These are phyloP conservation scores for Pardosa pseudoannulata DNA, from an alignment of 2,888 invertebrate genomes.

Conservation along the genomic window DNA sequence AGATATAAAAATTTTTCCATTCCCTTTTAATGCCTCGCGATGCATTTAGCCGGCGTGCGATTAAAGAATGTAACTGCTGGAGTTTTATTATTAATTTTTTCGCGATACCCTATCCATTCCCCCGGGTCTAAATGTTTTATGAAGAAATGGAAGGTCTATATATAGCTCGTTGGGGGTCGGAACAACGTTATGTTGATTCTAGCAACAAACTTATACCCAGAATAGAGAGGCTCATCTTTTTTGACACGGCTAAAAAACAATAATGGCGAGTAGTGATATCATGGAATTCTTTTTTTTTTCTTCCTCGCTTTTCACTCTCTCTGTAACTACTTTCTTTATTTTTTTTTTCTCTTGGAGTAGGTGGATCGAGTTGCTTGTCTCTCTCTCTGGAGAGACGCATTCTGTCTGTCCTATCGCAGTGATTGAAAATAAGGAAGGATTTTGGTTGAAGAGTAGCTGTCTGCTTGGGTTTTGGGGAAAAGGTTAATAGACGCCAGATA, in stretches of 20 bases:
- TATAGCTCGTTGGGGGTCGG: slow-evolving; percentile 53
- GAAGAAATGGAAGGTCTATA: slow-evolving; percentile 63
- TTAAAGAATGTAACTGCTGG: background rate
- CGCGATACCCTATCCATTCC: slow-evolving; percentile 35
- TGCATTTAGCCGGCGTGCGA: background rate
- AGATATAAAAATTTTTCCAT: slow-evolving; percentile 67
- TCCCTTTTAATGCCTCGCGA: slow-evolving; percentile 44
- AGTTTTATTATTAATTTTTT: background rate
- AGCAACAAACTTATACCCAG: slow-evolving; percentile 61
- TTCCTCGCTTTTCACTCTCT: slow-evolving; percentile 17
- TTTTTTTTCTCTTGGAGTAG: background rate
- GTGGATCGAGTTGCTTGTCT: slow-evolving; percentile 38
- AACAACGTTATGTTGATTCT: slow-evolving; percentile 72
- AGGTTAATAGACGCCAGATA: slow-evolving; percentile 7
- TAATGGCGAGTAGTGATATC: slow-evolving; percentile 71
- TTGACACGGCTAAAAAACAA: slow-evolving; percentile 71
- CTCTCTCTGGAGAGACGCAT: slow-evolving; percentile 50
- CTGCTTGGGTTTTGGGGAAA: background rate
- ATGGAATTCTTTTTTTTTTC: slow-evolving; percentile 59
- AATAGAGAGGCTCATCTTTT: slow-evolving; percentile 68
- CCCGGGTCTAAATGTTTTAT: slow-evolving; percentile 66
- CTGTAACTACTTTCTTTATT: slow-evolving; percentile 25
- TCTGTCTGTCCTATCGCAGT: slow-evolving; percentile 68
- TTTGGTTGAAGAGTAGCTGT: background rate
- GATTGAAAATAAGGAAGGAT: slow-evolving; percentile 65